These are phyloP conservation scores for Unio pictorum DNA, from an alignment of 2,888 invertebrate species.

Conservation along the genomic window DNA sequence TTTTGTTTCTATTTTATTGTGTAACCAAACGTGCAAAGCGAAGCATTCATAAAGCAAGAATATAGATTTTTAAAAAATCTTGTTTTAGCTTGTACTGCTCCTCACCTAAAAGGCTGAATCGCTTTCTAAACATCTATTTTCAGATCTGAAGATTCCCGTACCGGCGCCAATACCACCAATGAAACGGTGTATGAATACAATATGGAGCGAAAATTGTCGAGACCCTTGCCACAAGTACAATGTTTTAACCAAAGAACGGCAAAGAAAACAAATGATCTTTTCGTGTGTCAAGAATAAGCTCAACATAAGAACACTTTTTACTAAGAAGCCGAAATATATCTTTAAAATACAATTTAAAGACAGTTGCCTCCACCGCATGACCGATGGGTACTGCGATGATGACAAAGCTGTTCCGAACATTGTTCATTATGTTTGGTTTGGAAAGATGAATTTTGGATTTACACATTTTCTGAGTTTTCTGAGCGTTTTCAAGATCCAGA, in stretches of 20 bases:
- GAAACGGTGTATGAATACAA: slow-evolving; percentile 25
- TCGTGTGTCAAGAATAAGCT: slow-evolving; percentile 26
- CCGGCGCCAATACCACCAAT: slow-evolving; percentile 2
- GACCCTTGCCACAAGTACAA: slow-evolving; percentile 30
- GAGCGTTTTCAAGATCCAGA: slow-evolving; percentile 43
- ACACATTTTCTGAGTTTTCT: slow-evolving; percentile 51
- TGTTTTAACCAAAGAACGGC: slow-evolving; percentile 20
- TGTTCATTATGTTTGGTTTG: slow-evolving; percentile 56
- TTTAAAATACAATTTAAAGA: slow-evolving; percentile 28
- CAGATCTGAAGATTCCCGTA: background rate
- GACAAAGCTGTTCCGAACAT: slow-evolving; percentile 41
- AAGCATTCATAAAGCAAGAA: background rate
- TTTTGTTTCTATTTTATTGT: too few relatives aligned
- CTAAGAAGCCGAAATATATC: slow-evolving; percentile 26
- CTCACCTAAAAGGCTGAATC: background rate
- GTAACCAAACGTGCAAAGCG: background rate
- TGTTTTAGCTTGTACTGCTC: too few relatives aligned
- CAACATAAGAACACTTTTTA: slow-evolving; percentile 16
- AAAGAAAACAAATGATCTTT: slow-evolving; percentile 22
- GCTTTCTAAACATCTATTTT: background rate
- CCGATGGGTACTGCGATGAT: slow-evolving; percentile 28
- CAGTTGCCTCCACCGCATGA: slow-evolving; percentile 27
- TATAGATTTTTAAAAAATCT: background rate
- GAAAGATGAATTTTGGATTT: slow-evolving; percentile 39
- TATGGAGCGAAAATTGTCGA: slow-evolving; percentile 29